Percentiles rank a stretch among this genome's conserved stretches.
Evolutionary conservation across 1,140 invertebrate genomes (phyloP).

Genomic region (Papilio glaucus): DNA sequence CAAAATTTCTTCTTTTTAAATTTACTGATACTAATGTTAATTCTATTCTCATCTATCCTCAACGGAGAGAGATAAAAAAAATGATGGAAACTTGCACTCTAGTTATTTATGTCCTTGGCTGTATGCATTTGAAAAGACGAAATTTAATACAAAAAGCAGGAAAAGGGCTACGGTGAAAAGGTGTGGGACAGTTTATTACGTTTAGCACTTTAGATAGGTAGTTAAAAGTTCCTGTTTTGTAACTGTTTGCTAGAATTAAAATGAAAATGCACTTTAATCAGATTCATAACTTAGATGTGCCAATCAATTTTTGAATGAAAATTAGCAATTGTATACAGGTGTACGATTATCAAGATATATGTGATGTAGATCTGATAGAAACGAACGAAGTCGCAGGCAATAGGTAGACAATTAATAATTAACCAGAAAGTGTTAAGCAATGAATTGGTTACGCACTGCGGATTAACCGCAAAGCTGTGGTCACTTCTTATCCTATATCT

Average conservation of each 20-base stretch:
- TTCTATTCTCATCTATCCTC: too few species aligned
- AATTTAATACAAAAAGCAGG: background rate
- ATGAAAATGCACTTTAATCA: background rate
- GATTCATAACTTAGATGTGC: background rate
- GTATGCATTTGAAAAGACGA: background rate
- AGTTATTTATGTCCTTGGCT: background rate
- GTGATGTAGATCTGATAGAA: too few species aligned
- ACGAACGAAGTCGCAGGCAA: background rate
- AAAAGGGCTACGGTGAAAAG: background rate
- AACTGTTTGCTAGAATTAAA: background rate
- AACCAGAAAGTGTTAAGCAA: slow-evolving; percentile 5
- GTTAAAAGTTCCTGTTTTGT: background rate
- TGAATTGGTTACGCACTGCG: background rate
- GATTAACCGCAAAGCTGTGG: background rate
- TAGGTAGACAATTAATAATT: background rate
- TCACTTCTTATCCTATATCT: background rate
- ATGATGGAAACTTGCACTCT: too few species aligned
- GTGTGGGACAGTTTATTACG: background rate
- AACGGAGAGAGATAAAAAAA: too few species aligned
- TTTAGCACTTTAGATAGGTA: background rate
- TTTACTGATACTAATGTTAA: too few species aligned
- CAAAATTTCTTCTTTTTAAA: too few species aligned
- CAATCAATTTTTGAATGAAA: background rate
- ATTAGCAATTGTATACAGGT: background rate
- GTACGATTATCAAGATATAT: background rate